Evolutionary conservation across 1,140 invertebrate species (phyloP).

Genomic region (Bactericera cockerelli): DNA sequence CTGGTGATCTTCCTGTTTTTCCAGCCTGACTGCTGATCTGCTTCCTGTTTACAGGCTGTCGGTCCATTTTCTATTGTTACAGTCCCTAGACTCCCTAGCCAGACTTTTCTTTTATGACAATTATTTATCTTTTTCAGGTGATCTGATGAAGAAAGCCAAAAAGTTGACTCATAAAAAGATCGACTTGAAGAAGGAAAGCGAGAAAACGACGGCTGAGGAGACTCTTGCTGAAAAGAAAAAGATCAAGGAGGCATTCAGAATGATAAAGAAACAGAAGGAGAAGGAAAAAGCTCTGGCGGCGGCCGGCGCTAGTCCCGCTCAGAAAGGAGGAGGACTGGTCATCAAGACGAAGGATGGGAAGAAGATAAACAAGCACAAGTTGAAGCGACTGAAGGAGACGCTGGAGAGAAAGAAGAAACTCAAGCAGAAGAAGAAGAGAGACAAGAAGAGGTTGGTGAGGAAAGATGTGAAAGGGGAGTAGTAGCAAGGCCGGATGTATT

Average conservation of each 20-base stretch:
- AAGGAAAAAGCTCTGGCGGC: not conserved
- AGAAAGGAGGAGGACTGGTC: not conserved
- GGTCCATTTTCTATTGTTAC: too few species aligned
- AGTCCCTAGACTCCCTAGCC: too few species aligned
- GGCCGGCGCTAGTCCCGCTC: not conserved
- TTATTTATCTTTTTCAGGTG: not conserved
- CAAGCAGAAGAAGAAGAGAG: not conserved
- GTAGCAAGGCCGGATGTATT: too few species aligned
- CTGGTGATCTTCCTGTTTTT: too few species aligned
- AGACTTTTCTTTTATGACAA: too few species aligned
- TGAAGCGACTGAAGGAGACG: not conserved
- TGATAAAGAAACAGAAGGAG: not conserved
- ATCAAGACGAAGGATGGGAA: not conserved
- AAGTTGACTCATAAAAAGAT: not conserved
- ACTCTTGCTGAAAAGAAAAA: not conserved
- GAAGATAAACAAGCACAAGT: slow-evolving; percentile 2
- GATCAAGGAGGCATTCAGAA: not conserved
- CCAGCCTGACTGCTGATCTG: too few species aligned
- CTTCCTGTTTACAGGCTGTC: too few species aligned
- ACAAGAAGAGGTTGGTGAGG: not conserved
- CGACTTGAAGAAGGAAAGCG: slow-evolving; percentile 6
- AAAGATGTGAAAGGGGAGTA: slow-evolving; percentile 7
- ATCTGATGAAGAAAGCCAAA: not conserved
- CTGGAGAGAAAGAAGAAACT: not conserved
- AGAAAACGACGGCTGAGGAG: not conserved